A percentile compares a stretch with the other conserved stretches of the same genome.
Evolutionary conservation across 2,888 invertebrate species (phyloP).

Genomic region (Conchocele bisecta): DNA sequence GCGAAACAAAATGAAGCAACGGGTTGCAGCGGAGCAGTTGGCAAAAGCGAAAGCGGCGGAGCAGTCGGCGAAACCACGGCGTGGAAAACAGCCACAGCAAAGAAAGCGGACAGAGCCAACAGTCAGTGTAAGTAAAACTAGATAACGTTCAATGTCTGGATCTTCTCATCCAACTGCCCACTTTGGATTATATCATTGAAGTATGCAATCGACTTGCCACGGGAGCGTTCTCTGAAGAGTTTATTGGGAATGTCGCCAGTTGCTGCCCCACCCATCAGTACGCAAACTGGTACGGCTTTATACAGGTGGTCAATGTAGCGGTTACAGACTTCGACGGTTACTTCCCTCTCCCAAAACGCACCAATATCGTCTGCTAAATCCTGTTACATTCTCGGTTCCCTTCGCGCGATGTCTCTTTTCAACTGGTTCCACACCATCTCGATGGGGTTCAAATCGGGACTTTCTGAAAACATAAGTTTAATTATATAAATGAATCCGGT

Average conservation of each 20-base stretch:
- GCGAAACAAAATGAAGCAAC: too few relatives aligned
- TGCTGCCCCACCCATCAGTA: conserved; percentile 21
- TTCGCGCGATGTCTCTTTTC: conserved; percentile 14
- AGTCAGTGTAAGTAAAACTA: too few relatives aligned
- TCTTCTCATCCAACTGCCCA: too few relatives aligned
- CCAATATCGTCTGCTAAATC: conserved; percentile 7
- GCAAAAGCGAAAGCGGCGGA: too few relatives aligned
- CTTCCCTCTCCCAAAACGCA: conserved; percentile 16
- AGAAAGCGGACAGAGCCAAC: too few relatives aligned
- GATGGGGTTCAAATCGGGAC: conserved; percentile 40
- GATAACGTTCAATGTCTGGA: too few relatives aligned
- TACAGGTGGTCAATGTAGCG: conserved; percentile 34
- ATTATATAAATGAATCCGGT: too few relatives aligned
- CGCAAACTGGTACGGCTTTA: conserved; percentile 33
- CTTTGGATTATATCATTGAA: too few relatives aligned
- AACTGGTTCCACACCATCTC: conserved; percentile 42
- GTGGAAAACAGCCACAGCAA: too few relatives aligned
- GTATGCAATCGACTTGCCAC: conserved; percentile 30
- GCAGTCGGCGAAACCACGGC: too few relatives aligned
- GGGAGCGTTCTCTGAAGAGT: conserved; percentile 20
- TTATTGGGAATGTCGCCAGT: conserved; percentile 26
- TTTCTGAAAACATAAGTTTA: too few relatives aligned
- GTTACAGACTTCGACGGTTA: conserved; percentile 26
- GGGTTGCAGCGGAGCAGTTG: too few relatives aligned
- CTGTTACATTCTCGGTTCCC: conserved; percentile 13